These are phyloP conservation scores for Onychomys torridus DNA, from an alignment of 2,797 vertebrate species.

Conservation along the genomic window DNA sequence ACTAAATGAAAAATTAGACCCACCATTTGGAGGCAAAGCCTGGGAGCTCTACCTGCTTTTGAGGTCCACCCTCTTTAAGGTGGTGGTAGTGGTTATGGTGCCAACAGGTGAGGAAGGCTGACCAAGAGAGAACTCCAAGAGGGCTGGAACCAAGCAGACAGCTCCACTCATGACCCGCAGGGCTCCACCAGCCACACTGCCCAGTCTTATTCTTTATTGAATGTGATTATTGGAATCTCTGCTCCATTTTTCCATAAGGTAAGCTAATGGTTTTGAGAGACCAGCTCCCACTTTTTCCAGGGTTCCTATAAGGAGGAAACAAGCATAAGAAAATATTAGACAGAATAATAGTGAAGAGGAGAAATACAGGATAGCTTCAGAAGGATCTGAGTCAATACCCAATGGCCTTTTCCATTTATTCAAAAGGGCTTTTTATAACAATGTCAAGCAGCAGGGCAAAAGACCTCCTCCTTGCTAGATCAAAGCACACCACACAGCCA, in stretches of 20 bases:
- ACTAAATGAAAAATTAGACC: constrained; percentile 94
- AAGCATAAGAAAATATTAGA: too few species aligned
- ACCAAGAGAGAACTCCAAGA: not conserved
- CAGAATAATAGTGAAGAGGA: too few species aligned
- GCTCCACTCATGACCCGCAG: not conserved
- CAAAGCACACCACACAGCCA: too few species aligned
- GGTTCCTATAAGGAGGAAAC: too few species aligned
- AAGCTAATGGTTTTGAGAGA: not conserved
- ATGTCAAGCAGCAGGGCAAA: too few species aligned
- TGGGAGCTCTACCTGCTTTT: not conserved
- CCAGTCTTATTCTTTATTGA: not conserved
- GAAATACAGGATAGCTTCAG: too few species aligned
- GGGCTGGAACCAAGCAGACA: not conserved
- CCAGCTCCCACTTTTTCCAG: too few species aligned
- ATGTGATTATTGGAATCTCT: not conserved
- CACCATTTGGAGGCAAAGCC: constrained; percentile 96
- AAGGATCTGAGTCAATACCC: too few species aligned
- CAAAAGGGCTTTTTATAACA: too few species aligned
- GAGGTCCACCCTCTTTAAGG: not conserved
- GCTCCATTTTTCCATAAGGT: not conserved
- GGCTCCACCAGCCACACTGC: not conserved
- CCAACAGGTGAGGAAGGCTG: not conserved
- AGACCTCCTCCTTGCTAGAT: too few species aligned
- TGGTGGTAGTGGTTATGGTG: not conserved
- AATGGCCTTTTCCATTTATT: too few species aligned